phyloP scores from a whole-genome alignment of 2,888 invertebrate species.

The Allolobophora icterica region DNA sequence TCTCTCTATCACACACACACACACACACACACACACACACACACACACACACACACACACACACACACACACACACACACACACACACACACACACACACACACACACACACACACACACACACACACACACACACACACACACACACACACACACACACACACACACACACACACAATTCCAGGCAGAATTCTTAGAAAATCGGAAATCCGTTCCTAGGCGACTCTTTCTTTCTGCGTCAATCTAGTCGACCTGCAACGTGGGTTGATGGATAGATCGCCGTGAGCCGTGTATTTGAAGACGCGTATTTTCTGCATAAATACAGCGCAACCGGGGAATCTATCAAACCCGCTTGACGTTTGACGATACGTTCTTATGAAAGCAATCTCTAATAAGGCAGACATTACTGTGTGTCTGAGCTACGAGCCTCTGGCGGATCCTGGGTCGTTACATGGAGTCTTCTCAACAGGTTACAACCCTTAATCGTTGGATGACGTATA shows the following conservation, averaged over 20 bases:
- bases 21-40: no score
- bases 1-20: not conserved
- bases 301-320: not conserved
- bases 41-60: not conserved
- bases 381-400: not conserved
- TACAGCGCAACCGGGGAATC: not conserved
- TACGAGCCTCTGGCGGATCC: no score
- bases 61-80: not conserved
- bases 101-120: not conserved
- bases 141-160: not conserved
- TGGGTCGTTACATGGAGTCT: no score
- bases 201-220: not conserved
- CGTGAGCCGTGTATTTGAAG: not conserved
- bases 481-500: no score
- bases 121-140: not conserved
- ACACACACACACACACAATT: not conserved
- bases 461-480: no score
- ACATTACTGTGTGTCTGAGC: not conserved
- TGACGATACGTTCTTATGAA: not conserved
- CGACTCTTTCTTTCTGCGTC: not conserved
- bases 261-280: not conserved
- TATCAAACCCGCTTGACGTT: slow-evolving; percentile 1
- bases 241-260: not conserved
- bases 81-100: not conserved
- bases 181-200: not conserved